Evolutionary conservation across 2,797 vertebrate genomes (phyloP), one percentile per base, ranked within the genome.

Genomic region (Dallia pectoralis): DNA sequence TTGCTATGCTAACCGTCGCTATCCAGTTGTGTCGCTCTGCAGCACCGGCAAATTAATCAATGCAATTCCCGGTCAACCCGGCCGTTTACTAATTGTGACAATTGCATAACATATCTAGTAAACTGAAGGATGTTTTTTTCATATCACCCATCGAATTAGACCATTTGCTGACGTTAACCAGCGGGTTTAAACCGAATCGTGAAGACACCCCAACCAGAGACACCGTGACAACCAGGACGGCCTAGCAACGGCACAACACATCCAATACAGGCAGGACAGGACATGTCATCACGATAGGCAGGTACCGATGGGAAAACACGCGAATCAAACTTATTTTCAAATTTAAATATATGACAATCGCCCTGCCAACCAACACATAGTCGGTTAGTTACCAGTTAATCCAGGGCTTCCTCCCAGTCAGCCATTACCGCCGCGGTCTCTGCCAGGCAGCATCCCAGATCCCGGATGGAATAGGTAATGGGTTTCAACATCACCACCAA

Each of bases 221-320:
- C 33, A 36, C 33, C 33, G 33, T 36, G 8, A 36, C 74, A 76
- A 79, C 79, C 78, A 69, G 79, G 83, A 75, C 82, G 84, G 83
- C 84, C 85, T 86, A 80, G 81, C 86, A 87, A 87, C 87, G 69
- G 71, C 69, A 82, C 83, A 75, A 82, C 40, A 32, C 29, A 47
- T 72, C 18, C 4, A 1, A 6, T 32, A 30, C 12, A 6, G 27
- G 7, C 25, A 32, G 22, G 53, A n/a, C 53, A 22, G 51, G n/a
- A 53, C 19, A 53, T 12, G 32, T 32, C 15, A 30, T 19, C 27
- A 18, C 30, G 2, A 2, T 32, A 30, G 61, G 16, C 27, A 32
- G 30, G 27, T 32, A 27, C 7, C 1, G 15, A 32, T 18, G 29
- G 9, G 14, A 63, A 14, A 63, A 16, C 61, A 63, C 61, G 30